A percentile compares a stretch with the other conserved stretches of the same genome.
Evolutionary conservation across 2,888 invertebrate genomes (phyloP).

Genomic region (Keiferia lycopersicella): DNA sequence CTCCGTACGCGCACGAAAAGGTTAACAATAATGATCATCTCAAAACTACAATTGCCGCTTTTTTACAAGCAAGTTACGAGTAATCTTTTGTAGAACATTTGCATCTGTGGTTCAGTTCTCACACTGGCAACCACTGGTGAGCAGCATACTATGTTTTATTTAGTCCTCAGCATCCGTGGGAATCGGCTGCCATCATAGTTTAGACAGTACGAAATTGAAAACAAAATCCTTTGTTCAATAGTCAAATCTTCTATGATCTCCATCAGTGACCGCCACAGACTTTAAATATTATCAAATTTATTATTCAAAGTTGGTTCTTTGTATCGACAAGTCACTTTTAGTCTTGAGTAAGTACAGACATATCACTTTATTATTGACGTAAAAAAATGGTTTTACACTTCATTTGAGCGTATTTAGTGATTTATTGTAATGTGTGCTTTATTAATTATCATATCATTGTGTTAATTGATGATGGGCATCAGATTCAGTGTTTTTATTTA

Average conservation of each 20-base stretch:
- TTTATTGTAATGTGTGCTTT: no score
- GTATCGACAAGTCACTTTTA: background rate
- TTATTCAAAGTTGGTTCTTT: slow-evolving; percentile 3
- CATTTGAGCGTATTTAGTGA: no score
- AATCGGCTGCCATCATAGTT: slow-evolving; percentile 44
- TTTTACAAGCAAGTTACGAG: slow-evolving; percentile 27
- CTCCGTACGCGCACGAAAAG: slow-evolving; percentile 24
- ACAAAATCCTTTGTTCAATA: slow-evolving; percentile 18
- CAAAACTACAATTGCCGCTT: slow-evolving; percentile 28
- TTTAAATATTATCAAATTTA: background rate
- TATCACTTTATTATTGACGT: background rate
- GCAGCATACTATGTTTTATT: slow-evolving; percentile 48
- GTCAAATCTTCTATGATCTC: slow-evolving; percentile 17
- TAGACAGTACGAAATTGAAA: slow-evolving; percentile 23
- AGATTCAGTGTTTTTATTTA: background rate
- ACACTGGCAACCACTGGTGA: slow-evolving; percentile 35
- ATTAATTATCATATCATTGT: no score
- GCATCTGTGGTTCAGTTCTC: slow-evolving; percentile 2
- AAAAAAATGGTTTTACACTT: background rate
- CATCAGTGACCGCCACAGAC: background rate
- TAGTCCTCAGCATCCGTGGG: slow-evolving; percentile 53
- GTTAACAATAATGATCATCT: slow-evolving; percentile 30
- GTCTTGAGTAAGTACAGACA: background rate
- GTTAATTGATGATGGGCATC: no score
- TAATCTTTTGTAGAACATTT: slow-evolving; percentile 22